Evolutionary conservation across 2,888 invertebrate species (phyloP).

Genomic region (Lysandra coridon): DNA sequence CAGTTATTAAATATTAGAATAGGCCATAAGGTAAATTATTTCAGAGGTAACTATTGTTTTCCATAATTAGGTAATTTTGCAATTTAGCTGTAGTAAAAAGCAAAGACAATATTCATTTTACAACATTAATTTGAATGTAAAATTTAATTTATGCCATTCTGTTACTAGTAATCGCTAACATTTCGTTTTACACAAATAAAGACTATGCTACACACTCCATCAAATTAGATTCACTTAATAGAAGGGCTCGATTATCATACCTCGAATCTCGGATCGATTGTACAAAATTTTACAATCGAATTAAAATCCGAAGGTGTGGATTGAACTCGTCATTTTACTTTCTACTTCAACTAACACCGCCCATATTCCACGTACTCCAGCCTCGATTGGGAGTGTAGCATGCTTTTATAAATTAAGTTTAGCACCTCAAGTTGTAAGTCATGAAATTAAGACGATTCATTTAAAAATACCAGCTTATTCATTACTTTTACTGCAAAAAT

Average conservation of each 20-base stretch:
- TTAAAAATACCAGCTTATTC: background rate
- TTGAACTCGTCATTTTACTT: background rate
- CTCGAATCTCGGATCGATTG: too few relatives aligned
- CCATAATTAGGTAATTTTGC: conserved; percentile 24
- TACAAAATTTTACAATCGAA: background rate
- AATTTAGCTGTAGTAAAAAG: conserved; percentile 16
- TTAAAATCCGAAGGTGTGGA: background rate
- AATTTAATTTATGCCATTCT: conserved; percentile 4
- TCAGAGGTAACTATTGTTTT: background rate
- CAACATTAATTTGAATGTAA: conserved; percentile 7
- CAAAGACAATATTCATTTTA: conserved; percentile 28
- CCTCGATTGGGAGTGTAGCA: conserved; percentile 3
- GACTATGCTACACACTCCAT: conserved; percentile 13
- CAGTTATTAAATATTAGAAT: conserved; percentile 13
- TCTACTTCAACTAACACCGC: background rate
- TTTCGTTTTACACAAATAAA: background rate
- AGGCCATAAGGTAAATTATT: conserved; percentile 9
- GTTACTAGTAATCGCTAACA: conserved; percentile 14
- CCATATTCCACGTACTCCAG: background rate
- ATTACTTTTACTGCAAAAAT: background rate
- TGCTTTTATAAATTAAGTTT: background rate
- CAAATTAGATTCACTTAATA: background rate
- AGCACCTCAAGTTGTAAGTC: background rate
- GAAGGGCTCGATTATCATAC: background rate
- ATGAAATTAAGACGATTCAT: background rate